phyloP scores from a whole-genome alignment of 2,888 invertebrate genomes.

The Timema podura region DNA sequence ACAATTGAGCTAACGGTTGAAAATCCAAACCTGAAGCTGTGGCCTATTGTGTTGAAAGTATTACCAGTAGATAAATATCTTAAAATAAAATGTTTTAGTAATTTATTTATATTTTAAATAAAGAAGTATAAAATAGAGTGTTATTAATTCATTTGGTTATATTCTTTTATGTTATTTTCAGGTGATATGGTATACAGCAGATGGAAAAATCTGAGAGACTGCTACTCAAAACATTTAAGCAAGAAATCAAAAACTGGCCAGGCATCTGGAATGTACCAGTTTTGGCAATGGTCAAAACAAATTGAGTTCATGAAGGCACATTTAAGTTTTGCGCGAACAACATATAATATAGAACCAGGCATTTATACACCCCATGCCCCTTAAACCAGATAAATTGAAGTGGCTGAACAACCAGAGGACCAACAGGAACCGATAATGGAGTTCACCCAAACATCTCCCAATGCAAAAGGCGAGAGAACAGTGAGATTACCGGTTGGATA shows the following conservation, averaged over 20 bases:
- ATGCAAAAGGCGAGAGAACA: neutral
- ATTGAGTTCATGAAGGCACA: conserved; percentile 10
- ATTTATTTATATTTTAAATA: too few species aligned
- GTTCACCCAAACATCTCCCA: neutral
- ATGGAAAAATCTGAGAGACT: conserved; percentile 13
- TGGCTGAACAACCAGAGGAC: neutral
- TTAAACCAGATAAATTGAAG: neutral
- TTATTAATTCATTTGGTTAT: neutral
- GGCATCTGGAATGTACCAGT: conserved; percentile 5
- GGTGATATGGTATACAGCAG: neutral
- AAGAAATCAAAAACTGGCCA: neutral
- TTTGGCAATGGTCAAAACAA: conserved; percentile 16
- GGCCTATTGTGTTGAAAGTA: neutral
- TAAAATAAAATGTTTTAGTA: neutral
- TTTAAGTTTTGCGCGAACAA: neutral
- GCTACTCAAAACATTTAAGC: conserved; percentile 12
- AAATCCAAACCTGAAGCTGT: neutral
- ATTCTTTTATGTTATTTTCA: neutral
- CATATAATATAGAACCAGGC: neutral
- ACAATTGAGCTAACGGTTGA: neutral
- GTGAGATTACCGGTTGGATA: neutral
- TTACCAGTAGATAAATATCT: neutral
- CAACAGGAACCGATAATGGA: neutral
- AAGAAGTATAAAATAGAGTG: too few species aligned
- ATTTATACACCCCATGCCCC: neutral